phyloP scores from a whole-genome alignment of 2,888 invertebrate species.

The Lepidocyrtinus sp. region DNA sequence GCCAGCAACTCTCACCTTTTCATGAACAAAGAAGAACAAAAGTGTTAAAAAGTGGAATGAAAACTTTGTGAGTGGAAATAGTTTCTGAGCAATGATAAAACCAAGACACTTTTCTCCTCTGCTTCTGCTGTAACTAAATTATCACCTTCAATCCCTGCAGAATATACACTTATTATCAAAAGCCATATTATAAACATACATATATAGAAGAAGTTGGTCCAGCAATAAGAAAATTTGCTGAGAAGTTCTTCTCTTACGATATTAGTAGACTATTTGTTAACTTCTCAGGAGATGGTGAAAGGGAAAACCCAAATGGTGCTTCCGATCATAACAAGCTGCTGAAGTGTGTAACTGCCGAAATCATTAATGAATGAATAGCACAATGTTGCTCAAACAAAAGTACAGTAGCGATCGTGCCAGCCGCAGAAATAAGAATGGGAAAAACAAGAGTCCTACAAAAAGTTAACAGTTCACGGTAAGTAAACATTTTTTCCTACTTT shows the following conservation, averaged over 20 bases:
- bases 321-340: slow-evolving; percentile 61
- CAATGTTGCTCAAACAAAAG: slow-evolving; percentile 53
- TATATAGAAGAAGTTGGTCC: not conserved
- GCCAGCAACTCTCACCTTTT: not conserved
- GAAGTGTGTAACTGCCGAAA: slow-evolving; percentile 63
- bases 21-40: slow-evolving; percentile 28
- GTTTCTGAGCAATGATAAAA: slow-evolving; percentile 35
- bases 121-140: slow-evolving; percentile 51
- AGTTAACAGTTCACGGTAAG: slow-evolving; percentile 58
- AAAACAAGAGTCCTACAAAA: slow-evolving; percentile 33
- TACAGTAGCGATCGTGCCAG: not conserved
- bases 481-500: slow-evolving; percentile 22
- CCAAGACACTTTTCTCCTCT: slow-evolving; percentile 16
- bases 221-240: not conserved
- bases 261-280: not conserved
- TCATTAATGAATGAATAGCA: slow-evolving; percentile 63
- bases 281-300: not conserved
- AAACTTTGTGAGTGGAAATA: slow-evolving; percentile 55
- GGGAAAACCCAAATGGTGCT: slow-evolving; percentile 39
- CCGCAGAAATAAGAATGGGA: slow-evolving; percentile 12
- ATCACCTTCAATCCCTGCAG: slow-evolving; percentile 51
- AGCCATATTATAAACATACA: not conserved
- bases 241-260: not conserved
- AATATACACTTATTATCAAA: not conserved
- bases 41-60: slow-evolving; percentile 41